Evolutionary conservation across 2,888 invertebrate species (phyloP).

Genomic region (Leucoptera coffeella): DNA sequence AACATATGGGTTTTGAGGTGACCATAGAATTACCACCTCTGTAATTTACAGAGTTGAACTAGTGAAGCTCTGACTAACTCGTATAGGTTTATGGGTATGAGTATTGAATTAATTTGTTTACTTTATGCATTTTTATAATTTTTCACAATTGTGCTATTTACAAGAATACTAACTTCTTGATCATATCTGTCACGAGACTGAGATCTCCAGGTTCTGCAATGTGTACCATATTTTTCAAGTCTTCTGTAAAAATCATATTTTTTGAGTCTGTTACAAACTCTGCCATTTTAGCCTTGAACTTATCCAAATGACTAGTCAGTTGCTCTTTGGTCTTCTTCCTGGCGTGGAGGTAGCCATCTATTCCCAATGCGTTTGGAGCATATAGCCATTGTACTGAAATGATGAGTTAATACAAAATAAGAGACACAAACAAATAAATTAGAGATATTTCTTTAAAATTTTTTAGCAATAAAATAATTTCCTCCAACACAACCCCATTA

Average conservation of each 20-base stretch:
- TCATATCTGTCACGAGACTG: conserved; percentile 59
- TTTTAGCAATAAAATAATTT: no score
- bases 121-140: no score
- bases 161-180: conserved; percentile 64
- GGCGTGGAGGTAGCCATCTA: conserved; percentile 52
- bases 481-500: no score
- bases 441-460: no score
- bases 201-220: conserved; percentile 61
- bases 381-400: conserved; percentile 41
- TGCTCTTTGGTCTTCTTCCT: conserved; percentile 52
- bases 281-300: conserved; percentile 66
- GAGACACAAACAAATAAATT: not conserved
- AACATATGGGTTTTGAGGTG: no score
- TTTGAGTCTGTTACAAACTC: conserved; percentile 52
- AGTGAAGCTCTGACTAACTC: no score
- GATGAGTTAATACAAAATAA: conserved; percentile 1
- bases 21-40: no score
- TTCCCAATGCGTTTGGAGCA: conserved; percentile 52
- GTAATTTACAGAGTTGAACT: no score
- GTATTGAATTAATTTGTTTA: no score
- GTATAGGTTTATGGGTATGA: no score
- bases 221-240: conserved; percentile 75
- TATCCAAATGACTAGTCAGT: conserved; percentile 55
- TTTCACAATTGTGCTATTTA: no score
- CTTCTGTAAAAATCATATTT: conserved; percentile 76